A percentile compares a stretch with the other conserved stretches of the same genome.
These are phyloP conservation scores for Garrulus glandarius DNA, from an alignment of 2,797 vertebrate genomes.

Conservation along the genomic window DNA sequence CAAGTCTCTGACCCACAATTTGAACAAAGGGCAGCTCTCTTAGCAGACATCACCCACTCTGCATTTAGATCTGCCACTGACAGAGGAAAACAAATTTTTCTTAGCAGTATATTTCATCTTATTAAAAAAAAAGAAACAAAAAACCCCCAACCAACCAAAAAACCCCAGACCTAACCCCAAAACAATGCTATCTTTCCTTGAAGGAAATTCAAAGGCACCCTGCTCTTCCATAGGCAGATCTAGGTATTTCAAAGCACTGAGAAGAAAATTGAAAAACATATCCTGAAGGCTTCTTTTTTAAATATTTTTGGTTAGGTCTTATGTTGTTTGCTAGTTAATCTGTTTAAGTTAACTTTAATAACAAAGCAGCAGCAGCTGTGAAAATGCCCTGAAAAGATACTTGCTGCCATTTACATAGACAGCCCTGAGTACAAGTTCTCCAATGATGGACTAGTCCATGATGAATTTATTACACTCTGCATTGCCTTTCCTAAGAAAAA, in stretches of 20 bases:
- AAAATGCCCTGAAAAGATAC: neutral
- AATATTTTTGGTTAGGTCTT: neutral
- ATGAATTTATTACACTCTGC: neutral
- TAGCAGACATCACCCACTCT: neutral
- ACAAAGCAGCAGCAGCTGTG: neutral
- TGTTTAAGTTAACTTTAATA: neutral
- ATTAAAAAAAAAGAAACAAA: too few relatives aligned
- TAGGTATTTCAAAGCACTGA: neutral
- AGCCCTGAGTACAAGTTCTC: neutral
- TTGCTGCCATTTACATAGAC: neutral
- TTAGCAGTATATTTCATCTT: neutral
- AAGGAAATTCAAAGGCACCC: neutral
- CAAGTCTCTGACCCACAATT: neutral
- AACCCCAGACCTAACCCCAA: neutral
- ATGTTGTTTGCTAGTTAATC: neutral
- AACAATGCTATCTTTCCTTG: neutral
- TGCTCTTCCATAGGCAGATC: neutral
- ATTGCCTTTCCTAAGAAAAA: neutral
- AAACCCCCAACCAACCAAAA: neutral
- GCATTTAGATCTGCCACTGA: neutral
- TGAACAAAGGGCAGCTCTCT: neutral
- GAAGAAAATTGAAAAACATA: neutral
- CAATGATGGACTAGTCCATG: neutral
- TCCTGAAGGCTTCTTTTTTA: neutral
- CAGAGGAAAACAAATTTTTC: neutral